These are phyloP conservation scores for Pitta sordida DNA, from an alignment of 2,113 vertebrate genomes.

Conservation along the genomic window DNA sequence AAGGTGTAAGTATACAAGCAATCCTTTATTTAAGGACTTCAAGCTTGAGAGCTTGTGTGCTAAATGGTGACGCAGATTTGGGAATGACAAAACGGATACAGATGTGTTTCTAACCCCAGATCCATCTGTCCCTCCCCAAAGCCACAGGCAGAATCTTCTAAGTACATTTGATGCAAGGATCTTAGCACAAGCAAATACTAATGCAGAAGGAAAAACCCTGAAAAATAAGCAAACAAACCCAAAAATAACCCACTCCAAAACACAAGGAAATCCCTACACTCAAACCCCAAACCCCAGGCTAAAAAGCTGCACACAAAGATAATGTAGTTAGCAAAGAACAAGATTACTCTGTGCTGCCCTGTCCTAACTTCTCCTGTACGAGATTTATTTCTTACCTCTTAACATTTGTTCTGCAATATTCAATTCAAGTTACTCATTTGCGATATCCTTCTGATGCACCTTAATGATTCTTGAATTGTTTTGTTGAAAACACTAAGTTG, in stretches of 20 bases:
- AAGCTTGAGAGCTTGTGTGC: background rate
- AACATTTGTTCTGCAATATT: background rate
- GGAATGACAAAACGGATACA: background rate
- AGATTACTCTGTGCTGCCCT: background rate
- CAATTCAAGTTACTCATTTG: background rate
- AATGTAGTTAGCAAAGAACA: background rate
- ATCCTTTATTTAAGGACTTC: background rate
- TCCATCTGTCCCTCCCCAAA: background rate
- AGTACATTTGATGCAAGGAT: background rate
- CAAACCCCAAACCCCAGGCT: background rate
- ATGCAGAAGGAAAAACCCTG: fast-evolving
- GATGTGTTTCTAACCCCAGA: background rate
- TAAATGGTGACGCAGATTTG: background rate
- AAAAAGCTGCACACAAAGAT: background rate
- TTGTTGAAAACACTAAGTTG: background rate
- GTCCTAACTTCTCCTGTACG: background rate
- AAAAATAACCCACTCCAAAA: background rate
- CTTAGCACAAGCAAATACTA: background rate
- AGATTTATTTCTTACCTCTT: background rate
- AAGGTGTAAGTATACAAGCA: background rate
- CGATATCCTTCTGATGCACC: background rate
- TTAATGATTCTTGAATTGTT: background rate
- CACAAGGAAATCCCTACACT: background rate
- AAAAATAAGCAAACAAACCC: background rate
- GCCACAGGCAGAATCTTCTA: background rate